phyloP scores from a whole-genome alignment of 2,113 vertebrate genomes.

The Mugil cephalus region DNA sequence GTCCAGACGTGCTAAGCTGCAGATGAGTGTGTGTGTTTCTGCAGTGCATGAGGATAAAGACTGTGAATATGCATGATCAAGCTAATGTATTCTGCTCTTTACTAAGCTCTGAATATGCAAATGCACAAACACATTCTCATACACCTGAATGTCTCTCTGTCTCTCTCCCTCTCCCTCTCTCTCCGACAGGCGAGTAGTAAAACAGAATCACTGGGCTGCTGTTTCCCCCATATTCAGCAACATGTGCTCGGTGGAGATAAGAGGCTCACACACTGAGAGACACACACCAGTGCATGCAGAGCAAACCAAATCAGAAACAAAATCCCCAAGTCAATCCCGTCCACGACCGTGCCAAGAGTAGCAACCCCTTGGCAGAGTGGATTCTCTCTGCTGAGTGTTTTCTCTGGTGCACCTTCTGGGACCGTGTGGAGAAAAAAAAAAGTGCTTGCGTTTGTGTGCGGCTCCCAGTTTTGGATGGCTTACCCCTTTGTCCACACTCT shows the following conservation, averaged over 20 bases:
- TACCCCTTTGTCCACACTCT: slow-evolving; percentile 99
- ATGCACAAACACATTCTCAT: slow-evolving; percentile 22
- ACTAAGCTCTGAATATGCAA: slow-evolving; percentile 53
- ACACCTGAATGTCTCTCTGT: slow-evolving; percentile 33
- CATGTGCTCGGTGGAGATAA: slow-evolving; percentile 81
- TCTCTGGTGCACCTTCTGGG: slow-evolving; percentile 38
- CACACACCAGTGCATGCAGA: slow-evolving; percentile 68
- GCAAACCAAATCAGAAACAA: slow-evolving; percentile 74
- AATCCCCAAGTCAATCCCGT: slow-evolving; percentile 68
- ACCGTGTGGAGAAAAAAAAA: slow-evolving; percentile 35
- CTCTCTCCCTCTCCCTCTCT: slow-evolving; percentile 25
- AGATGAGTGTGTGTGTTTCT: slow-evolving; percentile 5
- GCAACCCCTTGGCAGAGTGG: slow-evolving; percentile 62
- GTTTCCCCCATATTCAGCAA: slow-evolving; percentile 70
- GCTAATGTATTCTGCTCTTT: slow-evolving; percentile 36
- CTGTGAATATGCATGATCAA: slow-evolving; percentile 44
- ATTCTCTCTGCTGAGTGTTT: slow-evolving; percentile 55
- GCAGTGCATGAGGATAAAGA: slow-evolving; percentile 1
- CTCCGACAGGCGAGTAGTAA: slow-evolving; percentile 55
- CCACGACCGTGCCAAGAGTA: slow-evolving; percentile 64
- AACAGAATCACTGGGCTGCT: slow-evolving; percentile 63
- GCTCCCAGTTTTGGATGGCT: slow-evolving; percentile 42
- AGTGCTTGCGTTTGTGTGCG: slow-evolving; percentile 8
- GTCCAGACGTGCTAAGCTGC: neutral
- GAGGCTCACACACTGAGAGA: slow-evolving; percentile 67